These are phyloP conservation scores for Sinodicranocentrus sp. DNA, from an alignment of 2,888 invertebrate genomes.

Conservation along the genomic window DNA sequence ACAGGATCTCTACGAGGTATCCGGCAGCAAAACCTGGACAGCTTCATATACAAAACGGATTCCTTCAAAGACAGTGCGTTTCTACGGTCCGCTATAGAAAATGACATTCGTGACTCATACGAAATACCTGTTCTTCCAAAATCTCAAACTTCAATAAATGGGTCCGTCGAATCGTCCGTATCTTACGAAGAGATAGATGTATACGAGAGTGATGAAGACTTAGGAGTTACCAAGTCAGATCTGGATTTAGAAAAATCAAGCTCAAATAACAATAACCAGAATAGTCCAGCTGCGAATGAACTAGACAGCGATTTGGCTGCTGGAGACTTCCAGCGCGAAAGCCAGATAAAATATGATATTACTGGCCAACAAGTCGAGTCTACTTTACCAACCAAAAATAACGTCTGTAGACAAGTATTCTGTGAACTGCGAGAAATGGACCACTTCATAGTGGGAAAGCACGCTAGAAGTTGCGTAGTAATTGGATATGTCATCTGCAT, in stretches of 20 bases:
- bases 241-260: too few relatives aligned
- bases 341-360: too few relatives aligned
- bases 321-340: slow-evolving; percentile 28
- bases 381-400: slow-evolving; percentile 13
- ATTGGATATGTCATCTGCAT: slow-evolving; percentile 34
- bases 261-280: not conserved
- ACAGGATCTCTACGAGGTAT: slow-evolving; percentile 48
- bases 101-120: slow-evolving; percentile 44
- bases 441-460: too few relatives aligned
- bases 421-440: slow-evolving; percentile 64
- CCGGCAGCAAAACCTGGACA: slow-evolving; percentile 31
- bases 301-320: not conserved
- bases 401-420: slow-evolving; percentile 19
- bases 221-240: too few relatives aligned
- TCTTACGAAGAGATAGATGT: slow-evolving; percentile 8
- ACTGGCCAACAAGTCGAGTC: not conserved
- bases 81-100: slow-evolving; percentile 42
- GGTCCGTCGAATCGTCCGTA: not conserved
- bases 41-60: slow-evolving; percentile 51
- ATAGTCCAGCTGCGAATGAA: not conserved
- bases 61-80: not conserved
- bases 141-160: too few relatives aligned
- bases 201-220: not conserved
- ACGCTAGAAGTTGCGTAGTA: not conserved
- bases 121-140: not conserved